phyloP scores from a whole-genome alignment of 2,797 vertebrate genomes.

The Geotria australis region DNA sequence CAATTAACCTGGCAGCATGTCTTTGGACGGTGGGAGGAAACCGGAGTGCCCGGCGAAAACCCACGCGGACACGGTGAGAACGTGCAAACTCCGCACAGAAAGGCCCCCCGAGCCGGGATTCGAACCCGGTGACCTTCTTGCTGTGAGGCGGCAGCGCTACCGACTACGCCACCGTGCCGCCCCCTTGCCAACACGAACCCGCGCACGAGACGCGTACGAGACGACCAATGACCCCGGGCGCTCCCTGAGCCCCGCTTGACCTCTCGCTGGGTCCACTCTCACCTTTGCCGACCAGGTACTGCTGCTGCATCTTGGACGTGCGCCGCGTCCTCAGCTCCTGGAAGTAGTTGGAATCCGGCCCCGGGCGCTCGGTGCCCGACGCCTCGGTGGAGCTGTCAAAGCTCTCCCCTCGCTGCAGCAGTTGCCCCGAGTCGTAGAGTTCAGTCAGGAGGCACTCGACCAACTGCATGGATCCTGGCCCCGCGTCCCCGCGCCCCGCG shows the following conservation, averaged over 20 bases:
- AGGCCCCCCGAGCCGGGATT: no score
- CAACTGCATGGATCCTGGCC: constrained; percentile 4
- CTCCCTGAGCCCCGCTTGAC: background rate
- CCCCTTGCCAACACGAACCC: no score
- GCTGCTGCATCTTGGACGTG: constrained; percentile 29
- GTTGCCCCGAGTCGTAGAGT: constrained; percentile 40
- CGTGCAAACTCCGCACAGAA: no score
- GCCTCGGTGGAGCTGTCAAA: constrained; percentile 14
- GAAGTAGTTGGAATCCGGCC: constrained; percentile 28
- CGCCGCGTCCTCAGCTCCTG: constrained; percentile 43
- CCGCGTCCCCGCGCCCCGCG: no score
- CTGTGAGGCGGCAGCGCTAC: no score
- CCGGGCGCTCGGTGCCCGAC: constrained; percentile 35
- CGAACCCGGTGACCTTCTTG: no score
- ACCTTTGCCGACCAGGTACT: constrained; percentile 54
- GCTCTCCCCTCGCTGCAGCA: constrained; percentile 6
- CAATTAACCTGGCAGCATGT: no score
- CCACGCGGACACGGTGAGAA: no score
- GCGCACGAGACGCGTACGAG: no score
- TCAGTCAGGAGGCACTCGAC: constrained; percentile 63
- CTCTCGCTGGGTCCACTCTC: constrained; percentile 1
- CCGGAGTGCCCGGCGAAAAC: no score
- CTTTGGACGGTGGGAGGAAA: no score
- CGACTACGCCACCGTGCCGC: no score
- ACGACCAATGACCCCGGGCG: background rate